Evolutionary conservation across 2,113 vertebrate species (phyloP), one percentile per base, ranked within the genome.

Genomic region (Equus quagga): DNA sequence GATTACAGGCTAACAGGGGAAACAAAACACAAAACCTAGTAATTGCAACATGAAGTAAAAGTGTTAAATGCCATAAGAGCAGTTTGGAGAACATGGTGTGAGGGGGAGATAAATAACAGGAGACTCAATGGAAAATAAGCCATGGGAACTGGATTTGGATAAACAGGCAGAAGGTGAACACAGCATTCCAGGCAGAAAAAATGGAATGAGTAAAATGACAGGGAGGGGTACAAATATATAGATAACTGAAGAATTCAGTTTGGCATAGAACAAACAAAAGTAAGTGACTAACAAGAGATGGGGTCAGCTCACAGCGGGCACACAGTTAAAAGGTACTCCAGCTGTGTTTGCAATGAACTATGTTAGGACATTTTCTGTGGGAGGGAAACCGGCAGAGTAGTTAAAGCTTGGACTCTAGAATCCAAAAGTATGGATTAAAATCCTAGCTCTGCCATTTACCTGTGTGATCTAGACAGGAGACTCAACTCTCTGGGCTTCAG

Each of bases 181-280:
- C 0, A 92, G 62, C 54, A 46, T 46, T 56, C 60, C 26, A 69
- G 28, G 62, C 41, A 93, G 24, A 13, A 91, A 96, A 72, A 73
- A 26, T 0, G 11, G 11, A 49, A 49, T 49, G 49, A 11, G 49
- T 33, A 82, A 54, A 78, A 64, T 72, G 62, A 91, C 44, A 72
- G 78, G 46, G 17, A 93, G 21, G 28, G 31, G 1, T 84, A 56
- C 84, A 65, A 62, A 51, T 80, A 93, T 17, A 79, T 41, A 90
- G 58, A 13, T 62, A 78, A 72, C 33, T 36, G 21, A 87, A 95
- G 62, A 83, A 96, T 93, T 96, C 91, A 82, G 28, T 72, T 33
- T 46, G 49, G 28, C 28, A 73, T 15, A 85, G 36, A 73, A 44
- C 62, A 54, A 87, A 92, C 19, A 60, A 49, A 67, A 76, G 54